Evolutionary conservation across 2,888 invertebrate species (phyloP), one percentile per base, ranked within the genome.

Genomic region (Bibio marci): DNA sequence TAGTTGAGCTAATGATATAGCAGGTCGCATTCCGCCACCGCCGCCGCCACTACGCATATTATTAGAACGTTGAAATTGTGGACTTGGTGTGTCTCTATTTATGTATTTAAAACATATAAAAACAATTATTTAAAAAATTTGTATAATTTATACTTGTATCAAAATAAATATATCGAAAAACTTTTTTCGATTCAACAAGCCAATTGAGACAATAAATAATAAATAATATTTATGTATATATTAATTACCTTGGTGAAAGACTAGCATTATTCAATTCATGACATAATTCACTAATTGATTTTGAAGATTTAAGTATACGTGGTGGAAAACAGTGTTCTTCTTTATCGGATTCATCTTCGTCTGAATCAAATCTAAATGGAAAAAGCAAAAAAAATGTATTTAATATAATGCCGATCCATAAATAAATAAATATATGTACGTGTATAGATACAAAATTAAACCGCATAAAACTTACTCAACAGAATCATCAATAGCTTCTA

Each of bases 221-320:
- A 22, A 22, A 22, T 22, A 6, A 22, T 22, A 22, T 27, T 27
- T 27, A 27, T 27, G 27, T 11, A 10, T 11, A 14, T 7, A 30
- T 5, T 5, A 30, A 7, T n/a, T 38, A 41, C 41, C 18, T 40
- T 45, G 51, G 49, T 31, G 54, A 54, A 34, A 48, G 39, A 45
- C 42, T 47, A 34, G 41, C 45, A 46, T 44, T 46, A 36, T 62
- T 64, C 26, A 69, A 49, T 3, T 70, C 68, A 53, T 74, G 73
- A 49, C 75, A 77, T 38, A 78, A 55, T 50, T 77, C 76, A 3
- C 76, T 71, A 46, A 78, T 69, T 1, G 78, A 78, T 50, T 73
- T 71, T 1, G 78, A 71, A 18, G 71, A 65, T 51, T 76, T 72
- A 47, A 79, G 49, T 47, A 70, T 69, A 4, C 71, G 72, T 1